Conservation (phyloP, 2,888 invertebrate genomes). For the Mesochorus sp. region DNA sequence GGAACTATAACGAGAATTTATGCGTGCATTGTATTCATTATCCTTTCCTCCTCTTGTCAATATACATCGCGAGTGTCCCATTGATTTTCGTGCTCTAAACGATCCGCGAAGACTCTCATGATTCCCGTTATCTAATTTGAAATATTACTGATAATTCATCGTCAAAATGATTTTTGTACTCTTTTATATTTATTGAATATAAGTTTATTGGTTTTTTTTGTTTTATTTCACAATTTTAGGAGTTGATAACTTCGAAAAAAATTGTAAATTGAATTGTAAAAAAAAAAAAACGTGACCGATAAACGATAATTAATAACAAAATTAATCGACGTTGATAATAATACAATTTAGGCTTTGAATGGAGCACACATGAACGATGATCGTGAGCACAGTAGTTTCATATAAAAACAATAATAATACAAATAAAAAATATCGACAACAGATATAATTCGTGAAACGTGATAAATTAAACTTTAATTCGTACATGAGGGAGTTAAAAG, state of each 20-base stretch:
- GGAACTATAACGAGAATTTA: conserved; percentile 8
- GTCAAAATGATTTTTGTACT: background rate
- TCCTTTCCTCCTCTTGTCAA: conserved; percentile 5
- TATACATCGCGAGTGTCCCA: too few relatives aligned
- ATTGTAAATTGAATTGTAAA: background rate
- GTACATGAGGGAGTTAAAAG: background rate
- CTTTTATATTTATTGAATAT: background rate
- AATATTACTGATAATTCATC: too few relatives aligned
- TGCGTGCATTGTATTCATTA: background rate
- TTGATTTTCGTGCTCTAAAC: too few relatives aligned
- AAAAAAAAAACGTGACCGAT: background rate
- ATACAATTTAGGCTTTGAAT: conserved; percentile 34
- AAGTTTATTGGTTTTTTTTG: too few relatives aligned
- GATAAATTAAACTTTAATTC: background rate
- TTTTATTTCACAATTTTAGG: too few relatives aligned
- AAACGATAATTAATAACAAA: background rate
- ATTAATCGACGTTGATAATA: conserved; percentile 7
- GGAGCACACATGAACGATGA: conserved; percentile 46
- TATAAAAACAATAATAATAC: conserved; percentile 13
- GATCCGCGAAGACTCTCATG: too few relatives aligned
- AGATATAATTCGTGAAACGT: background rate
- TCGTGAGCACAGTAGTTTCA: conserved; percentile 48
- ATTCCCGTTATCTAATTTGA: too few relatives aligned
- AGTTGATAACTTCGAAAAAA: background rate
- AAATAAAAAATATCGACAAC: background rate